Conservation (phyloP, 2,113 vertebrate species). For the Suricata suricatta region DNA sequence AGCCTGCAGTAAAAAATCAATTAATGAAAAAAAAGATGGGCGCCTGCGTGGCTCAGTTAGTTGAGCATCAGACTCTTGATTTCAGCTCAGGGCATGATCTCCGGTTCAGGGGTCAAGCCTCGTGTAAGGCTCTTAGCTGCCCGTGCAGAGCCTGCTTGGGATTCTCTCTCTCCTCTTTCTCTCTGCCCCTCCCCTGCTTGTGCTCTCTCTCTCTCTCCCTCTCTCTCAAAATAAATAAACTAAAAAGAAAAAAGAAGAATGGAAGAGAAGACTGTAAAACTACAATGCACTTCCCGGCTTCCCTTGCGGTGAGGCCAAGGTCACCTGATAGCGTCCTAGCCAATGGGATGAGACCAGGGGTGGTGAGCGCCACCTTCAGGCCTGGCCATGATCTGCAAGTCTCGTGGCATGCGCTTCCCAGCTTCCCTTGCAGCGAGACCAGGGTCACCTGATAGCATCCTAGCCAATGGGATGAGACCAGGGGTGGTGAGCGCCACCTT, state of each 20-base stretch:
- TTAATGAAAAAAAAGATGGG: background rate
- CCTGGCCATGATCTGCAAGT: background rate
- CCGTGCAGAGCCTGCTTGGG: too few relatives aligned
- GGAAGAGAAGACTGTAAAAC: background rate
- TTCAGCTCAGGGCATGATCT: background rate
- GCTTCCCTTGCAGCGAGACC: rapidly evolving
- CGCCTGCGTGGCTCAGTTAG: background rate
- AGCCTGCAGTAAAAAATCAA: background rate
- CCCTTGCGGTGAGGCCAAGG: rapidly evolving
- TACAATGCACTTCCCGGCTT: background rate
- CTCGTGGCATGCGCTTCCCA: background rate
- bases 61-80: background rate
- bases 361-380: background rate
- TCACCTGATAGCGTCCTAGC: background rate
- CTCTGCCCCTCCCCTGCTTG: background rate
- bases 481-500: background rate
- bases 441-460: background rate
- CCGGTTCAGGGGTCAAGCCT: background rate
- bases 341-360: background rate
- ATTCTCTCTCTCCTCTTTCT: background rate
- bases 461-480: background rate
- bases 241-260: background rate
- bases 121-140: too few relatives aligned
- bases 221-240: background rate
- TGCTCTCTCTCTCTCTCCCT: background rate